phyloP scores from a whole-genome alignment of 2,113 vertebrate genomes.

The Calyptommatus sinebrachiatus region DNA sequence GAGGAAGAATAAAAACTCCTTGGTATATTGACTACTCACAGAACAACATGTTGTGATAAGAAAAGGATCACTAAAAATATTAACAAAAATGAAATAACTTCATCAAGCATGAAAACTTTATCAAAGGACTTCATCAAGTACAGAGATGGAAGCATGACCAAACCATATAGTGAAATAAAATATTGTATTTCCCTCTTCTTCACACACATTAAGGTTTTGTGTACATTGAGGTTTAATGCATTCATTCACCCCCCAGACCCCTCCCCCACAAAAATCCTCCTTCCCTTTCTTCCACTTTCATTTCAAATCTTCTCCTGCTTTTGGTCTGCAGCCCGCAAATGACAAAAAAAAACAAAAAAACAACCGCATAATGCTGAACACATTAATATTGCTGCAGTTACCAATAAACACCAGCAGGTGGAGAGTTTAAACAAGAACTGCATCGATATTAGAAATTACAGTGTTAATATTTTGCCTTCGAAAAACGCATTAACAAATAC shows the following conservation, averaged over 20 bases:
- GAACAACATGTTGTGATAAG: not conserved
- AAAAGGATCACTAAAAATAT: not conserved
- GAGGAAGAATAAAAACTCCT: rapidly evolving
- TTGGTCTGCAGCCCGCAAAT: not conserved
- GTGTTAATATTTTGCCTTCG: not conserved
- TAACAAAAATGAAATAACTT: not conserved
- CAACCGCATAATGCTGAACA: not conserved
- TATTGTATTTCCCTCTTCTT: no score
- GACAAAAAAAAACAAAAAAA: no score
- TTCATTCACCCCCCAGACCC: no score
- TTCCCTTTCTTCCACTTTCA: not conserved
- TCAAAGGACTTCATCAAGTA: no score
- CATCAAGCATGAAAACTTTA: not conserved
- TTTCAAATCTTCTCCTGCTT: not conserved
- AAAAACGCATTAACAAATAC: not conserved
- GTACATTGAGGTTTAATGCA: no score
- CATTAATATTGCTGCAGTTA: not conserved
- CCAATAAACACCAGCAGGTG: not conserved
- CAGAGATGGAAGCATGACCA: no score
- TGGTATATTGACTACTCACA: not conserved
- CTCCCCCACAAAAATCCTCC: not conserved
- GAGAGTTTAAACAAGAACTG: not conserved
- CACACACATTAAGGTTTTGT: no score
- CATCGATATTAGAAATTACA: not conserved
- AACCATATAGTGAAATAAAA: no score